A percentile compares a stretch with the other conserved stretches of the same genome.
Evolutionary conservation across 2,113 vertebrate species (phyloP).

Genomic region (Sminthopsis crassicaudata): DNA sequence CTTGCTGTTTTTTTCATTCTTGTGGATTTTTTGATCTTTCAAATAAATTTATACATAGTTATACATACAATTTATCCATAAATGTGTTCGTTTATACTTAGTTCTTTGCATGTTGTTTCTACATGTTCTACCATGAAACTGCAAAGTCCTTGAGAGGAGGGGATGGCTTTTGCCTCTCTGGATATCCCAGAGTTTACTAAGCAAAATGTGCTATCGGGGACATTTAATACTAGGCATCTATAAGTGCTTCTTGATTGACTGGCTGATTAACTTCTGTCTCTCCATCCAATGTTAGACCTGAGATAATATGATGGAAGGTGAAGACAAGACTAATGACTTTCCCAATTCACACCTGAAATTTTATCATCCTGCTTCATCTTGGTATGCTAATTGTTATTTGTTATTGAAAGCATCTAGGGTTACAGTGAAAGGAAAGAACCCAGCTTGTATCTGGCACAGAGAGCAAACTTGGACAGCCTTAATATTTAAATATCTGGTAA

Average conservation of each 20-base stretch:
- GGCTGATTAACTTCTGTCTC: neutral
- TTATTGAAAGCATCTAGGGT: neutral
- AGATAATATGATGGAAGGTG: neutral
- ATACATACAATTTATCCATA: no score
- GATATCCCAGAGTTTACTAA: neutral
- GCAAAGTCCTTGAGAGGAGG: no score
- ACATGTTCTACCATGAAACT: no score
- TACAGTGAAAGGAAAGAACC: neutral
- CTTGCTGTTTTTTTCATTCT: no score
- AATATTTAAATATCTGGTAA: neutral
- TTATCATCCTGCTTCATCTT: neutral
- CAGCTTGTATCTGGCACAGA: neutral
- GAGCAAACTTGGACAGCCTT: neutral
- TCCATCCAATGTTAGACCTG: neutral
- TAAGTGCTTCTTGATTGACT: neutral
- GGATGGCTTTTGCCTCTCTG: no score
- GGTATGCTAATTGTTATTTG: neutral
- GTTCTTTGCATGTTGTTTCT: no score
- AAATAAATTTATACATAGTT: neutral
- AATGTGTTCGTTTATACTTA: no score
- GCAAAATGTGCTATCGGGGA: neutral
- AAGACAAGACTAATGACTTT: neutral
- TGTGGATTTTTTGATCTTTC: no score
- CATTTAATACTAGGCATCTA: neutral
- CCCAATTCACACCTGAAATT: neutral